Evolutionary conservation across 2,888 invertebrate species (phyloP).

Genomic region (Epinotia ramella): DNA sequence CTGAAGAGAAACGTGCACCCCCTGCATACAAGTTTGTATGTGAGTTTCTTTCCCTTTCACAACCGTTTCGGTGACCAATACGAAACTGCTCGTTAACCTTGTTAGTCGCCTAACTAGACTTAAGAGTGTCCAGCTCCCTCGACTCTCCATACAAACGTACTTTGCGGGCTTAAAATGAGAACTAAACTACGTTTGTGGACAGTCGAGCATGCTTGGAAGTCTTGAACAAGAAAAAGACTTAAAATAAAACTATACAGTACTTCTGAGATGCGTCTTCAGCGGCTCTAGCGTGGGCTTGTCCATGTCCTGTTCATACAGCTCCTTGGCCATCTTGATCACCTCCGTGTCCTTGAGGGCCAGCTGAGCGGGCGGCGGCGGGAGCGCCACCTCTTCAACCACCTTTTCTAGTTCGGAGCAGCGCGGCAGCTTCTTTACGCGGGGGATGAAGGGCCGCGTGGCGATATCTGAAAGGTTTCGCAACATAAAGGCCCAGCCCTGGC

Average conservation of each 20-base stretch:
- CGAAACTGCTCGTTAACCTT: too few species aligned
- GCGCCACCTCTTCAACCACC: constrained; percentile 49
- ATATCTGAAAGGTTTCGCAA: constrained; percentile 58
- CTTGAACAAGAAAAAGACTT: too few species aligned
- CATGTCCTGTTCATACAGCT: constrained; percentile 70
- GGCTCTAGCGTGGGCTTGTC: constrained; percentile 70
- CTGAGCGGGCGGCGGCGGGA: constrained; percentile 54
- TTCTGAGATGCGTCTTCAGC: constrained; percentile 68
- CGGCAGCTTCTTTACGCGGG: constrained; percentile 65
- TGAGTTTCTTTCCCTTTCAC: too few species aligned
- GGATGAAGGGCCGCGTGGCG: constrained; percentile 71
- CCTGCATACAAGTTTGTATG: too few species aligned
- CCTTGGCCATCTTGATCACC: constrained; percentile 74
- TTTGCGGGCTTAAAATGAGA: too few species aligned
- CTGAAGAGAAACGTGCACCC: too few species aligned
- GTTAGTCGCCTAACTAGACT: too few species aligned
- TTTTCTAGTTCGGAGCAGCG: constrained; percentile 55
- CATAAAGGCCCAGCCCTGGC: neutral
- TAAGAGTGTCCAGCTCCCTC: too few species aligned
- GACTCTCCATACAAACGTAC: too few species aligned
- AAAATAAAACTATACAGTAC: constrained; percentile 59
- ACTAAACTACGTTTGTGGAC: too few species aligned
- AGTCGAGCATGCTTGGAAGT: too few species aligned
- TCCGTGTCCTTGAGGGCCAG: constrained; percentile 79
- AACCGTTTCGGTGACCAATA: too few species aligned